A percentile compares a stretch with the other conserved stretches of the same genome.
Evolutionary conservation across 2,888 invertebrate species (phyloP).

Genomic region (Lycia hirtaria): DNA sequence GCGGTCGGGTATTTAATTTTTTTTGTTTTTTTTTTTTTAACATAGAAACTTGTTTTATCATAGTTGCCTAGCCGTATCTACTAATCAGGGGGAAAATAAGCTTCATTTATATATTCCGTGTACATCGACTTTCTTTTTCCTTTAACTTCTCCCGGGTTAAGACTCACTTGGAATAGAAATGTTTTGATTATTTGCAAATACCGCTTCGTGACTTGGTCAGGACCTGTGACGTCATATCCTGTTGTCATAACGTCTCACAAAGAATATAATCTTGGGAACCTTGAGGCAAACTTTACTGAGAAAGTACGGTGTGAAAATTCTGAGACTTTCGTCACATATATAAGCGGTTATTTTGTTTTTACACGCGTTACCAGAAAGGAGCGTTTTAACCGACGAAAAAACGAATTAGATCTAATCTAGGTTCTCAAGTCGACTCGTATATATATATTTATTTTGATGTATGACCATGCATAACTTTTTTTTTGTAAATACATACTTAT

Average conservation of each 20-base stretch:
- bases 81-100: neutral
- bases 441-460: too few relatives aligned
- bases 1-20: too few relatives aligned
- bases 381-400: too few relatives aligned
- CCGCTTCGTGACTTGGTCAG: constrained; percentile 1
- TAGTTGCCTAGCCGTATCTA: too few relatives aligned
- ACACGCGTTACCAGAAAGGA: too few relatives aligned
- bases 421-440: too few relatives aligned
- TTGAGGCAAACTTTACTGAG: neutral
- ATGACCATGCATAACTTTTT: too few relatives aligned
- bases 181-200: constrained; percentile 7
- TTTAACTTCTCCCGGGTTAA: neutral
- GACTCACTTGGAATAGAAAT: constrained; percentile 2
- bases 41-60: too few relatives aligned
- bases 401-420: too few relatives aligned
- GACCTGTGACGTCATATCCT: constrained; percentile 7
- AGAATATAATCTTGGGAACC: neutral
- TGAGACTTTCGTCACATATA: neutral
- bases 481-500: too few relatives aligned
- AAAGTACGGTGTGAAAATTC: neutral
- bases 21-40: too few relatives aligned
- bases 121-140: neutral
- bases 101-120: too few relatives aligned
- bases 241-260: neutral
- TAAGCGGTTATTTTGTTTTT: neutral